Evolutionary conservation across 2,888 invertebrate species (phyloP).

Genomic region (Chesias legatella): DNA sequence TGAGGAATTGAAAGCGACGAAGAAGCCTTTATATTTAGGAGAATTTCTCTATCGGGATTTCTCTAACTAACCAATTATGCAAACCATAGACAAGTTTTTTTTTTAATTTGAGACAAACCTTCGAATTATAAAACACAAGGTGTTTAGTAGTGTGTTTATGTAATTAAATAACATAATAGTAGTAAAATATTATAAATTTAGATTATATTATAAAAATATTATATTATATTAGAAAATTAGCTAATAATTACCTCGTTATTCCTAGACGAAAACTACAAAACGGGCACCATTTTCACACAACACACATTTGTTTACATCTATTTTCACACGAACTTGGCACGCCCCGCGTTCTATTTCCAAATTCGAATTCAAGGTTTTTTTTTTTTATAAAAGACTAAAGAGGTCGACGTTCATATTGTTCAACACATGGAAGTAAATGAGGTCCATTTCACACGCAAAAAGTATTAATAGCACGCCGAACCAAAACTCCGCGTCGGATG

Average conservation of each 20-base stretch:
- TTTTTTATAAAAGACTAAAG: constrained; percentile 17
- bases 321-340: constrained; percentile 36
- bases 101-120: too few relatives aligned
- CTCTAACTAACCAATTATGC: too few relatives aligned
- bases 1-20: too few relatives aligned
- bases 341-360: constrained; percentile 44
- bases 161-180: too few relatives aligned
- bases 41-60: too few relatives aligned
- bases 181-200: too few relatives aligned
- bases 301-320: constrained; percentile 16
- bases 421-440: constrained; percentile 62
- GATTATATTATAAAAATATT: too few relatives aligned
- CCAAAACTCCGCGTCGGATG: constrained; percentile 72
- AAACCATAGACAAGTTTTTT: too few relatives aligned
- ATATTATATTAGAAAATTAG: too few relatives aligned
- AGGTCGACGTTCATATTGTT: constrained; percentile 17
- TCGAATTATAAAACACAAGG: too few relatives aligned
- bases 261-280: constrained; percentile 5
- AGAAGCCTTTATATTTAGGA: too few relatives aligned
- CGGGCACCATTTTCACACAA: constrained; percentile 11
- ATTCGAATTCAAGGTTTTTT: constrained; percentile 37
- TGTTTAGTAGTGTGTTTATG: too few relatives aligned
- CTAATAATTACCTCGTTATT: constrained; percentile 9
- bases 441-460: constrained; percentile 73
- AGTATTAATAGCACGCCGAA: constrained; percentile 61